Conservation (phyloP, 2,113 vertebrate species). For the Tenrec ecaudatus region DNA sequence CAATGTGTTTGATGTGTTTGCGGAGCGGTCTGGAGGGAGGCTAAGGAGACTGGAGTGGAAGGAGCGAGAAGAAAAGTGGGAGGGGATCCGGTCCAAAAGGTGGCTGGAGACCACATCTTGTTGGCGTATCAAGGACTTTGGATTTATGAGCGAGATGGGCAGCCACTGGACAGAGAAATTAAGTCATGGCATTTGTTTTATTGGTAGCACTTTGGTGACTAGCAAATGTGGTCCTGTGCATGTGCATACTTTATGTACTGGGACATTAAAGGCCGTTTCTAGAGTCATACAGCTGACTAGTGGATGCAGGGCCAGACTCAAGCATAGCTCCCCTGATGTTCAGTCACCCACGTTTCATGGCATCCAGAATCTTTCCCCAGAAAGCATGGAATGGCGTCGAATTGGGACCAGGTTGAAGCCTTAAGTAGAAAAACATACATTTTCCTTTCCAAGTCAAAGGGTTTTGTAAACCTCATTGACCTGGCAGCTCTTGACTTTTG, state of each 20-base stretch:
- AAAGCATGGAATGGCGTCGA: background rate
- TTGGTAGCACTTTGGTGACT: background rate
- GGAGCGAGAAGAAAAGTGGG: background rate
- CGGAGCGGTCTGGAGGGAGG: background rate
- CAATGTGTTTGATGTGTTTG: background rate
- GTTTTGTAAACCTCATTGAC: constrained; percentile 18
- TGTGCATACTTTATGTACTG: background rate
- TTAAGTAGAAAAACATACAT: background rate
- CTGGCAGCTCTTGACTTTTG: constrained; percentile 42
- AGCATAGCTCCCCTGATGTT: background rate
- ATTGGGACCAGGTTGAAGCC: background rate
- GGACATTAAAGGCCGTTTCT: constrained; percentile 39
- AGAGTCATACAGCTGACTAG: background rate
- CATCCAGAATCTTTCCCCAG: background rate
- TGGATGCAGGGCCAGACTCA: background rate
- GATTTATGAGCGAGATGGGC: background rate
- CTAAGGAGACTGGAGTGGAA: background rate
- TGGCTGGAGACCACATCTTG: background rate
- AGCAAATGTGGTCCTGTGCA: background rate
- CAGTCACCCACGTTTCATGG: accelerated
- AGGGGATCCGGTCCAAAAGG: background rate
- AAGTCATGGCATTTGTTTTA: background rate
- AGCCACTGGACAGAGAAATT: background rate
- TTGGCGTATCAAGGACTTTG: background rate
- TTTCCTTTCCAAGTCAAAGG: background rate